Percentiles rank a stretch among this genome's conserved stretches.
Conservation (phyloP, 2,797 vertebrate species). For the Botia kubotai region DNA sequence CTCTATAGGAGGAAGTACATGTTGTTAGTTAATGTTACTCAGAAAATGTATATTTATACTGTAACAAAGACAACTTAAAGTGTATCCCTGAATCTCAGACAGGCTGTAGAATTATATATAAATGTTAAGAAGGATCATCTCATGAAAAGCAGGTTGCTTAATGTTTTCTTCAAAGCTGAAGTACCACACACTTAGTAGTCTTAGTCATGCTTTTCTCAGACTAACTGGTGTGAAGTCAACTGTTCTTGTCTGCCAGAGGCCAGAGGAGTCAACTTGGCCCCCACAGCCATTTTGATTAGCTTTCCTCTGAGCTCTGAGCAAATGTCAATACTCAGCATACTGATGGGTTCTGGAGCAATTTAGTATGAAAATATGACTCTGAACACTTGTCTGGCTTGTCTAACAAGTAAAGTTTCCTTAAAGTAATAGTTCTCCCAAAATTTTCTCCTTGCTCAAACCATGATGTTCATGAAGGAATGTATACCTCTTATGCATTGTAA, state of each 20-base stretch:
- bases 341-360: conserved; percentile 24
- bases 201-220: background rate
- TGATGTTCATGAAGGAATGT: no score
- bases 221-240: conserved; percentile 21
- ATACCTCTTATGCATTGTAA: no score
- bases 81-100: background rate
- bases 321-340: conserved; percentile 46
- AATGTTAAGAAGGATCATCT: background rate
- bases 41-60: no score
- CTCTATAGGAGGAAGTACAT: no score
- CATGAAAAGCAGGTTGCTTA: background rate
- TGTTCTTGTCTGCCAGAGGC: background rate
- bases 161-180: conserved; percentile 2
- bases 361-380: conserved; percentile 30
- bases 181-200: background rate
- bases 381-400: background rate
- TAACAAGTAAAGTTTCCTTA: background rate
- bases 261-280: background rate
- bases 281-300: conserved; percentile 29
- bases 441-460: no score
- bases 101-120: background rate
- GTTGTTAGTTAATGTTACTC: no score
- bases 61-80: no score
- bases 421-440: background rate
- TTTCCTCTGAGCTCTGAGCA: conserved; percentile 40